Evolutionary conservation across 1,140 invertebrate species (phyloP), one percentile per base, ranked within the genome.

Genomic region (Drosophila dunni): DNA sequence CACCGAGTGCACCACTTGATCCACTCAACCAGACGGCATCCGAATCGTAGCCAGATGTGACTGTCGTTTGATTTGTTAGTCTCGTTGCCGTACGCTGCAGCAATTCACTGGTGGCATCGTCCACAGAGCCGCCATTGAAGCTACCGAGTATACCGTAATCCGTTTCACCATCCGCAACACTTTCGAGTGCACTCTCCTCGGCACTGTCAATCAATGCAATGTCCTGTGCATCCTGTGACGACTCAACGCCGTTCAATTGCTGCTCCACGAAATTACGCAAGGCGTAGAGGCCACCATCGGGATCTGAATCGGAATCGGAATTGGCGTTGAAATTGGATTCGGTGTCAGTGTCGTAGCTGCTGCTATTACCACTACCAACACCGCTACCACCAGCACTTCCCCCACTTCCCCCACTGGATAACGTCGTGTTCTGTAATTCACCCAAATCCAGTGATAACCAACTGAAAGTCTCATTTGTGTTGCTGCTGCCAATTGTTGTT

Each of bases 181-280:
- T 80, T 24, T 86, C 80, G 11, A 90, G 69, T 2, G 85, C 88
- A 7, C 75, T 81, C 78, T 92, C 91, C 80, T 88, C 83, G 17
- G 80, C 91, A 64, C 91, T 92, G 65, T 92, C 85, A 45, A 92
- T 92, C 42, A 92, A 63, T 20, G 91, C 91, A 50, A 92, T 90
- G 61, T 77, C 79, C 44, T 62, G 86, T 54, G 61, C 48, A 46
- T 75, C 78, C 42, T 60, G 85, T 33, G 53, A 63, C 34, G 46
- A 33, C 45, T 75, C 67, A 3, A 72, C 66, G 2, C 76, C 67
- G 24, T 66, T 69, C 67, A 88, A 57, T 54, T 89, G 84, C 50
- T 89, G 84, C 46, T 89, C 74, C 57, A 89, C 84, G 33, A 89
- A 89, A 51, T 57, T 88, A 33, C 85, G 84, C 46, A 88, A 44